These are phyloP conservation scores for Tapirus indicus DNA, from an alignment of 2,797 vertebrate species.

Conservation along the genomic window DNA sequence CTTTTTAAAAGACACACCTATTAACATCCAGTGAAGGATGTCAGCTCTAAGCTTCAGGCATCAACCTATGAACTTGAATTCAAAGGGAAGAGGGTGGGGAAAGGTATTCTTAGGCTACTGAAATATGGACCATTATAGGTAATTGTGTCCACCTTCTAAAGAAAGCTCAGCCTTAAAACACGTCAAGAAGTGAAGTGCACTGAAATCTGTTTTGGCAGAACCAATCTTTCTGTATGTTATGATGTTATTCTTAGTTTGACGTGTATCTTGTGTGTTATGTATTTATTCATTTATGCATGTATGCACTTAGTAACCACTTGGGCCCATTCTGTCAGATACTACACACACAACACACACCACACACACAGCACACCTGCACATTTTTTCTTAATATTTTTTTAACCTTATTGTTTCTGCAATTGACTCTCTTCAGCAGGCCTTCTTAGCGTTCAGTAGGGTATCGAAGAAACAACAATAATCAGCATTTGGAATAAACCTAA, in stretches of 20 bases:
- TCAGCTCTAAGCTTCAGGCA: background rate
- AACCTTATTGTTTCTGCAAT: background rate
- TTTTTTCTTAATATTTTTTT: background rate
- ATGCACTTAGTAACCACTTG: background rate
- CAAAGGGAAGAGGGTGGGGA: background rate
- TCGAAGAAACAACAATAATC: constrained; percentile 13
- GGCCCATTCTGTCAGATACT: background rate
- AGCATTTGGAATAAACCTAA: background rate
- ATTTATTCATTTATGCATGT: background rate
- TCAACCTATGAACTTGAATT: background rate
- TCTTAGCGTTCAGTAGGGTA: background rate
- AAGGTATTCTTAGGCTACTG: background rate
- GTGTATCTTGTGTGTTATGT: background rate
- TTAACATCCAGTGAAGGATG: background rate
- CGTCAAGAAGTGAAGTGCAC: background rate
- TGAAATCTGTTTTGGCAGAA: constrained; percentile 19
- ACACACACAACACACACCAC: background rate
- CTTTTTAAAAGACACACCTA: background rate
- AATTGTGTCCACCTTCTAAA: background rate
- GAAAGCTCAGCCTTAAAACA: background rate
- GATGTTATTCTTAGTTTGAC: background rate
- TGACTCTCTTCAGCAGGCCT: background rate
- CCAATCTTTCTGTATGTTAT: background rate
- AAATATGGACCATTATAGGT: background rate
- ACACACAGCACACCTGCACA: background rate